Conservation (phyloP, 2,797 vertebrate genomes). For the Limosa lapponica region DNA sequence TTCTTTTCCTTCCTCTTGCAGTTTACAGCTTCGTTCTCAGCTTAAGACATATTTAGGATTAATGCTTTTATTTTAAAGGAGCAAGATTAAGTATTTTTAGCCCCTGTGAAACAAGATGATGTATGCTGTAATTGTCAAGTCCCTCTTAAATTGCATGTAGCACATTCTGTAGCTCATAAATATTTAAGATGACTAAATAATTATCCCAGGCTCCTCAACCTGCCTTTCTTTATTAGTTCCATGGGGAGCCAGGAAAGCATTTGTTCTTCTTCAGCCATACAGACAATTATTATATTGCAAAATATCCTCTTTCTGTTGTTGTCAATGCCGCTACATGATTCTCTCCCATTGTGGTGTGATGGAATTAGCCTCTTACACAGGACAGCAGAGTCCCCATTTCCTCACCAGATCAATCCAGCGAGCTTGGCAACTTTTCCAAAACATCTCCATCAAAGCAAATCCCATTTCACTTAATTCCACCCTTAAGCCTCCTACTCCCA, state of each 20-base stretch:
- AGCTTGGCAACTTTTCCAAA: constrained; percentile 25
- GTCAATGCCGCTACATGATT: background rate
- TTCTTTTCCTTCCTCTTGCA: background rate
- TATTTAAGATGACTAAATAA: constrained; percentile 82
- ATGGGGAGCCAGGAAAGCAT: constrained; percentile 67
- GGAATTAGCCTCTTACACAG: constrained; percentile 10
- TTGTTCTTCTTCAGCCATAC: constrained; percentile 72
- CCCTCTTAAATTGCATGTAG: constrained; percentile 77
- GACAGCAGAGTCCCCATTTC: background rate
- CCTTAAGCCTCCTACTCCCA: background rate
- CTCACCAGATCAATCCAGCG: background rate
- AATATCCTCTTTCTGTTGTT: constrained; percentile 53
- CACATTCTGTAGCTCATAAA: constrained; percentile 77
- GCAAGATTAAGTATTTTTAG: constrained; percentile 73
- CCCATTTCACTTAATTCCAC: background rate
- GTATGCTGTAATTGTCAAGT: constrained; percentile 74
- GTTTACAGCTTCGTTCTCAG: constrained; percentile 32
- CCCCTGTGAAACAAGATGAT: constrained; percentile 70
- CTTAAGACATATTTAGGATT: constrained; percentile 45
- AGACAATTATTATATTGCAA: constrained; percentile 71
- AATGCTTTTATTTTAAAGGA: constrained; percentile 68
- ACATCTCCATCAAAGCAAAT: constrained; percentile 4
- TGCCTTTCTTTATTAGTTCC: constrained; percentile 76
- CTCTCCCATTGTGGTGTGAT: background rate
- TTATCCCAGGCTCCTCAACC: constrained; percentile 70